Percentiles rank a stretch among this genome's conserved stretches.
Conservation (phyloP, 2,113 vertebrate genomes). For the Gavia stellata region DNA sequence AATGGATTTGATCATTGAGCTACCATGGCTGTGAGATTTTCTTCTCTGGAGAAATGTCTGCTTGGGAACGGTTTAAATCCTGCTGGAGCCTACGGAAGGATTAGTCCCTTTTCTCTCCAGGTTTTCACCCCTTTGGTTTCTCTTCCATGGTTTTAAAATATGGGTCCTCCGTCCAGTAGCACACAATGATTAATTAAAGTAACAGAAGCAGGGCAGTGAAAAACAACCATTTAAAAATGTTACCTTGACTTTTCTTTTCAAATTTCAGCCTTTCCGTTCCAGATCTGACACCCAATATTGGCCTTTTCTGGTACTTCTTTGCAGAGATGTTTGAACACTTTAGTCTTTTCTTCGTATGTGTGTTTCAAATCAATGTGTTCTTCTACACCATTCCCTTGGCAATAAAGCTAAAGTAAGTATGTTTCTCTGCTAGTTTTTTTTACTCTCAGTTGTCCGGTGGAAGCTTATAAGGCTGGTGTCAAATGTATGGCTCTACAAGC, state of each 20-base stretch:
- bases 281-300: slow-evolving; percentile 96
- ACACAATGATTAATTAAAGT: neutral
- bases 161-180: neutral
- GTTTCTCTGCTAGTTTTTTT: neutral
- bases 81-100: neutral
- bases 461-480: neutral
- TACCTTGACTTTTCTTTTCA: neutral
- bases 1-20: neutral
- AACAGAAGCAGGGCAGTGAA: neutral
- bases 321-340: slow-evolving; percentile 99
- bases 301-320: slow-evolving; percentile 99
- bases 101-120: neutral
- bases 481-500: neutral
- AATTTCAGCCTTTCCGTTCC: slow-evolving; percentile 91
- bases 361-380: slow-evolving; percentile 98
- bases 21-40: neutral
- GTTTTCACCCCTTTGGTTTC: neutral
- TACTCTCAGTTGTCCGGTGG: neutral
- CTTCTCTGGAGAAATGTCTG: neutral
- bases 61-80: neutral
- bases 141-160: neutral
- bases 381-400: slow-evolving; percentile 96
- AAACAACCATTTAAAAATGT: neutral
- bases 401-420: slow-evolving; percentile 92
- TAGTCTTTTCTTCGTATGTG: slow-evolving; percentile 95